phyloP scores from a whole-genome alignment of 2,888 invertebrate genomes.

The Sericinus montela region DNA sequence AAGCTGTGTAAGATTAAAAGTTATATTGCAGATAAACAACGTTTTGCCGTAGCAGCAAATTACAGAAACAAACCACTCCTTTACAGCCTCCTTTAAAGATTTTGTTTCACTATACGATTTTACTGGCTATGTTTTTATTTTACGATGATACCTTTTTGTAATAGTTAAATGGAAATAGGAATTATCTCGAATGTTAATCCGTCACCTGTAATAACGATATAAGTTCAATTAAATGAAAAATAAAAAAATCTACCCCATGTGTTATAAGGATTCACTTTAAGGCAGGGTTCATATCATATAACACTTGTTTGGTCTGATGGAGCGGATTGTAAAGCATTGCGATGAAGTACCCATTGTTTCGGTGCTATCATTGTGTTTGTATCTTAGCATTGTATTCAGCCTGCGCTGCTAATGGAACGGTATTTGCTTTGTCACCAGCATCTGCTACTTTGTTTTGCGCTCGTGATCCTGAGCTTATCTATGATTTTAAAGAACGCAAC shows the following conservation, averaged over 20 bases:
- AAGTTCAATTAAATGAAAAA: too few relatives aligned
- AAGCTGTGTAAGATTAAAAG: too few relatives aligned
- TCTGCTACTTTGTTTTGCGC: conserved; percentile 12
- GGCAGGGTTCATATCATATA: not conserved
- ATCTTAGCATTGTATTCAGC: conserved; percentile 12
- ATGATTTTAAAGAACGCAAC: conserved; percentile 13
- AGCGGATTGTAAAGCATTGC: not conserved
- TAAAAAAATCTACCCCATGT: not conserved
- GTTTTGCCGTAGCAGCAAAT: too few relatives aligned
- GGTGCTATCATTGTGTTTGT: conserved; percentile 5
- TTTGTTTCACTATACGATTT: too few relatives aligned
- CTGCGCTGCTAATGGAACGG: conserved; percentile 8
- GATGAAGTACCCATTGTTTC: conserved; percentile 6
- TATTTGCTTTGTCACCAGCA: conserved; percentile 13
- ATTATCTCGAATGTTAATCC: conserved; percentile 46
- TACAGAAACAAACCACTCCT: too few relatives aligned
- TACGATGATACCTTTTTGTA: conserved; percentile 41
- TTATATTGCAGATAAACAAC: too few relatives aligned
- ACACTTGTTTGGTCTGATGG: not conserved
- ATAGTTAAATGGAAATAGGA: conserved; percentile 39
- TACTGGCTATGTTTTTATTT: too few relatives aligned
- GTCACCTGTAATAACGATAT: conserved; percentile 52
- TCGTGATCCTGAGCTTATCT: conserved; percentile 9
- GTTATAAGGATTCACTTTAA: not conserved
- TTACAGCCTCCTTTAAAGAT: too few relatives aligned